Base-by-base conservation (phyloP, 2,797 vertebrate species). In the Sebastes taczanowskii region DNA sequence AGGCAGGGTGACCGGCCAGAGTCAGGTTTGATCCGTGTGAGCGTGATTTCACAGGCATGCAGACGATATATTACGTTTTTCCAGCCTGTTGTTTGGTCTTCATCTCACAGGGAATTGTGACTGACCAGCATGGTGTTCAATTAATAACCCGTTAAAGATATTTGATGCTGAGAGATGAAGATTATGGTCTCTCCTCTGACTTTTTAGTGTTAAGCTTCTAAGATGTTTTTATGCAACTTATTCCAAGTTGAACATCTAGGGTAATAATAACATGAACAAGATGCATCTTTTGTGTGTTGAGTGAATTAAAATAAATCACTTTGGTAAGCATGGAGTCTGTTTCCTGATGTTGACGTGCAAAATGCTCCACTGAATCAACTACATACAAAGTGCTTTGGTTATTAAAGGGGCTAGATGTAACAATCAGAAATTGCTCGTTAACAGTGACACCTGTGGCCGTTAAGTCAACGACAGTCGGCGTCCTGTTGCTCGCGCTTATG, bases 11-110 rank as follows among this genome's bases (percentile, higher is more conserved):
- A 71, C 86, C 80, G 38, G 75, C 79, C 90, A 2, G 66, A 56
- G 87, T 80, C 71, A 72, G 90, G 83, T 89, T 87, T 85, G 89
- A 86, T 67, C 60, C 14, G 88, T 86, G 90, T 88, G 87, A 77
- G 87, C 74, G 86, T 94, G 91, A 78, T 85, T 82, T 91, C 87
- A 82, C 83, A 74, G 85, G 92, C 94, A 93, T 94, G 93, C 85
- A 14, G 64, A 18, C 0, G 18, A 30, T 13, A 29, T 27, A 46
- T 42, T 11, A 8, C 16, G 58, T 73, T 77, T 80, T 80, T 74
- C 35, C 55, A 22, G 11, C 25, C 32, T 32, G 20, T 35, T 32
- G 11, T 72, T 60, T 35, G 10, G 42, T 46, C 20, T 25, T 81
- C 11, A 23, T 62, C 65, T 64, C 9, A 59, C 27, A 8, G 35